Conservation (phyloP, 1,140 invertebrate genomes). For the Zaprionus gabonicus region DNA sequence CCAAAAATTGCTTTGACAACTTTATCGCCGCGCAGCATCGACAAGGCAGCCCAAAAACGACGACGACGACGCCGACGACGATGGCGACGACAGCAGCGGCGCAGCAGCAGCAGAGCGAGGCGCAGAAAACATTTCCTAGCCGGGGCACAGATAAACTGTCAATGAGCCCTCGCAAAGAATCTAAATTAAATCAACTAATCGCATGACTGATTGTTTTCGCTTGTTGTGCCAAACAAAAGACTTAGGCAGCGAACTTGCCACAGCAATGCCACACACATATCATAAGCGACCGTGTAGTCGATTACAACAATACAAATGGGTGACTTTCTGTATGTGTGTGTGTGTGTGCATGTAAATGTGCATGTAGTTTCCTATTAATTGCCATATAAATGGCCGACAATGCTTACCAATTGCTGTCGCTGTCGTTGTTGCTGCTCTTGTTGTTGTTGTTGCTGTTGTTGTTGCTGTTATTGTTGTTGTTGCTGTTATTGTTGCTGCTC, state of each 20-base stretch:
- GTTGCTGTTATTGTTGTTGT: conserved; percentile 24
- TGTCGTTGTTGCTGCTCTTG: conserved; percentile 26
- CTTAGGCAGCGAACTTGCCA: conserved; percentile 71
- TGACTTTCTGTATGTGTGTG: conserved; percentile 31
- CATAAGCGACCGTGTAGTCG: conserved; percentile 34
- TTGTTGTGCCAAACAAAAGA: conserved; percentile 62
- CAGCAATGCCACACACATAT: conserved; percentile 60
- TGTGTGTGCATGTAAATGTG: conserved; percentile 21
- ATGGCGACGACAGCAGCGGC: conserved; percentile 47
- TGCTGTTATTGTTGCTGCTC: conserved; percentile 39
- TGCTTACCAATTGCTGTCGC: conserved; percentile 54
- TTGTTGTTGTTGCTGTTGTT: conserved; percentile 33
- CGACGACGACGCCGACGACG: conserved; percentile 52
- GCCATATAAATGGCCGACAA: conserved; percentile 74
- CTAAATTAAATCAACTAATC: conserved; percentile 82
- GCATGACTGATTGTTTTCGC: conserved; percentile 61
- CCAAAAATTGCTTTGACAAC: conserved; percentile 82
- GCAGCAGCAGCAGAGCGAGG: conserved; percentile 25
- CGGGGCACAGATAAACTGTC: conserved; percentile 66
- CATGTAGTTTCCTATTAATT: conserved; percentile 68
- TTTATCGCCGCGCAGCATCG: conserved; percentile 78
- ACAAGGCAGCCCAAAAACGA: conserved; percentile 52
- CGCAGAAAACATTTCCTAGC: conserved; percentile 64
- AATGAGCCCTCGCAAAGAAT: conserved; percentile 65
- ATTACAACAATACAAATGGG: conserved; percentile 36